These are phyloP conservation scores for Eupeodes corollae DNA, from an alignment of 1,140 invertebrate species.

Conservation along the genomic window DNA sequence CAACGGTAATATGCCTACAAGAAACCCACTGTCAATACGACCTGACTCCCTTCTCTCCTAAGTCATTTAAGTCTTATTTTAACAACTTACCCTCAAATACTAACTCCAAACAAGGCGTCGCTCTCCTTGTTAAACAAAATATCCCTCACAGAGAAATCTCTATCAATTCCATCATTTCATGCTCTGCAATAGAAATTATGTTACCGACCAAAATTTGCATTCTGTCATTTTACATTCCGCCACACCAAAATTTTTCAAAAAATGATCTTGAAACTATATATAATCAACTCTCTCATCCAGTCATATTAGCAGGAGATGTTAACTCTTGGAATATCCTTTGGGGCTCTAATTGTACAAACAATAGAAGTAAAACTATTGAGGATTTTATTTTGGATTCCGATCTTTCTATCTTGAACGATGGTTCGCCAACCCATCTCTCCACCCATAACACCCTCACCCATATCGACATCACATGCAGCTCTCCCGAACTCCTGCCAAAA, in stretches of 20 bases:
- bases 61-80: background rate
- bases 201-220: too few species aligned
- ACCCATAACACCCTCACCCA: background rate
- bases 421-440: too few species aligned
- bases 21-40: slow-evolving; percentile 2
- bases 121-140: background rate
- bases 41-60: background rate
- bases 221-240: too few species aligned
- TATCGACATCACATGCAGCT: background rate
- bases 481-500: background rate
- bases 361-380: background rate
- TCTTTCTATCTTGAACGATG: too few species aligned
- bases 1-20: slow-evolving; percentile 1
- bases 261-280: background rate
- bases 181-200: background rate
- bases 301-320: background rate
- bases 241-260: background rate
- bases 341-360: background rate
- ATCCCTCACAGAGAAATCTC: background rate
- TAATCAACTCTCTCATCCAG: background rate
- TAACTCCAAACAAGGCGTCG: slow-evolving; percentile 1
- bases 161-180: background rate
- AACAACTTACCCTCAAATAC: background rate
- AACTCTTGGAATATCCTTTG: background rate
- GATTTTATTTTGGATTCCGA: background rate